These are phyloP conservation scores for Tribolium madens DNA, from an alignment of 1,140 invertebrate species.

Conservation along the genomic window DNA sequence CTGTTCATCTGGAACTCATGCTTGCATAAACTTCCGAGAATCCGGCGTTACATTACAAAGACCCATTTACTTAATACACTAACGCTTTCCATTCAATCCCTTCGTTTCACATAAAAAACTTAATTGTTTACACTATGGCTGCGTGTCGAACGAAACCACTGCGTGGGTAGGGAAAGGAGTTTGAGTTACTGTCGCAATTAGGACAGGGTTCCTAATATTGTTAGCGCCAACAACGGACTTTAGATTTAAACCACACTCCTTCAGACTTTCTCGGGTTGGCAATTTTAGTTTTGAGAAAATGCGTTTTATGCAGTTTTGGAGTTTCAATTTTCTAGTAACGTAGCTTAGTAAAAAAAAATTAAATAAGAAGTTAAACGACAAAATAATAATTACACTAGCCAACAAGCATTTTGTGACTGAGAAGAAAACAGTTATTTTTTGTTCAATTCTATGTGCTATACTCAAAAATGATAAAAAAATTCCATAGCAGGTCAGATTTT, in stretches of 20 bases:
- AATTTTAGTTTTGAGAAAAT: too few relatives aligned
- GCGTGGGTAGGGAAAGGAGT: conserved; percentile 8
- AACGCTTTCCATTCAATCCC: not conserved
- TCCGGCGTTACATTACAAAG: conserved; percentile 16
- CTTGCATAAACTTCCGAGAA: conserved; percentile 24
- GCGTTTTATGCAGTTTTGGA: too few relatives aligned
- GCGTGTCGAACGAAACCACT: conserved; percentile 12
- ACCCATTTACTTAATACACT: not conserved
- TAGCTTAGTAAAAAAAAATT: too few relatives aligned
- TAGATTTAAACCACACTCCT: not conserved
- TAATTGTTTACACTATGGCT: not conserved
- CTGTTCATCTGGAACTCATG: conserved; percentile 26
- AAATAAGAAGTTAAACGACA: too few relatives aligned
- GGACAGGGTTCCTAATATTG: not conserved
- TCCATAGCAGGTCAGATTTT: too few relatives aligned
- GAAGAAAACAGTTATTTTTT: too few relatives aligned
- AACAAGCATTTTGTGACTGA: too few relatives aligned
- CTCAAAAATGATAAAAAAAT: too few relatives aligned
- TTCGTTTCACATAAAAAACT: not conserved
- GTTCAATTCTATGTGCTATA: too few relatives aligned
- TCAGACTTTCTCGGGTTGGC: not conserved
- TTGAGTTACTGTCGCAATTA: conserved; percentile 31
- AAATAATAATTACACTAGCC: too few relatives aligned
- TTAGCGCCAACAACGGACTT: not conserved
- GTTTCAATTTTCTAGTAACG: too few relatives aligned